Evolutionary conservation across 64 coral and sea anemone species (phyloP), one percentile per base, ranked within the genome.

Genomic region (Anthopleura sola): DNA sequence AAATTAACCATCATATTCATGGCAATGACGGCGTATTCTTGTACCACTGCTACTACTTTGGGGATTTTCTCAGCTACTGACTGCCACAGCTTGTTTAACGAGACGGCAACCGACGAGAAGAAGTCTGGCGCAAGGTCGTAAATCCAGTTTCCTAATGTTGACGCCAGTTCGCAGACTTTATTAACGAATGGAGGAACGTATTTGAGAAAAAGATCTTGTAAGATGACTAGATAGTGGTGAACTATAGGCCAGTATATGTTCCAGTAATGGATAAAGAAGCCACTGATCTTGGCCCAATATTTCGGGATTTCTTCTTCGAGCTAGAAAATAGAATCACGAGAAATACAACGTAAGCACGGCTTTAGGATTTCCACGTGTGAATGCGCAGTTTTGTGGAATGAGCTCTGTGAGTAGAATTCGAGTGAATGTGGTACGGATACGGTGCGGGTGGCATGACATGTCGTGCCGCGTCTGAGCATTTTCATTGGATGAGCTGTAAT

Each of bases 81-180:
- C 81, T 94, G 78, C 18, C 84, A 87, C 29, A 99, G 75, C 33
- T 85, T 44, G 6, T 91, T 84, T 37, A 99, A 75, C 77, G 89
- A 86, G 13, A 80, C 84, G 11, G 84, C 90, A 19, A 99, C 60
- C 60, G 75, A 89, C 19, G 86, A 82, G 76, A 99, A 99, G 46
- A 99, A 99, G 29, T 99, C 90, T 60, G 97, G 97, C 8, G 92
- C 87, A 4, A 99, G 80, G 79, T 92, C 90, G 81, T 99, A 99
- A 76, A 99, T 86, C 60, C 71, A 90, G 32, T 83, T 60, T 13
- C 83, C 92, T 37, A 82, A 23, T 68, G 55, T 88, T 48, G 31
- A 78, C 47, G 82, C 58, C 69, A 99, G 55, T 34, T 92, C 93
- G 20, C 84, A 85, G 28, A 86, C 81, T 85, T 89, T 88, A 37